phyloP scores from a whole-genome alignment of 2,888 invertebrate species.

The Poecilobothrus nobilitatus region DNA sequence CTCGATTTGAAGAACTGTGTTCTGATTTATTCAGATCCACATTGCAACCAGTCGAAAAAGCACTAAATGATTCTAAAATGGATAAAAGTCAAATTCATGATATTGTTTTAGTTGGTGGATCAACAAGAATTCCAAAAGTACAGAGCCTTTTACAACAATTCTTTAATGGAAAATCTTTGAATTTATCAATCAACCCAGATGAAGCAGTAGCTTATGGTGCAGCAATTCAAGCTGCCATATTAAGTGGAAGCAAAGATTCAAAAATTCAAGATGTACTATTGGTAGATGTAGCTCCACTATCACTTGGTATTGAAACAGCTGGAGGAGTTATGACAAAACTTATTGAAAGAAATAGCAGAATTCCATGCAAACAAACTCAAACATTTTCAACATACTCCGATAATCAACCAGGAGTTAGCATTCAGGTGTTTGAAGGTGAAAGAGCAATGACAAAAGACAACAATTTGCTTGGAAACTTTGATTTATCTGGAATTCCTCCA shows the following conservation, averaged over 20 bases:
- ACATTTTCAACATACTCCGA: constrained; percentile 69
- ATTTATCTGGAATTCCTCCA: constrained; percentile 86
- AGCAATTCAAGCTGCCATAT: constrained; percentile 59
- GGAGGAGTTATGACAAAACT: constrained; percentile 68
- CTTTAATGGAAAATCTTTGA: constrained; percentile 60
- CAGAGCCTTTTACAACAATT: constrained; percentile 62
- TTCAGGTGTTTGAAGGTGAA: constrained; percentile 64
- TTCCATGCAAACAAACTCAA: constrained; percentile 59
- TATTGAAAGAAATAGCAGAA: constrained; percentile 57
- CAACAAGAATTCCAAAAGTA: constrained; percentile 66
- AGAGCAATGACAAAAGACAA: constrained; percentile 86
- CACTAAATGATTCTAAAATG: constrained; percentile 63
- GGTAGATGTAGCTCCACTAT: constrained; percentile 56
- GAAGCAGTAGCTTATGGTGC: constrained; percentile 69
- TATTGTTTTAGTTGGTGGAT: constrained; percentile 69
- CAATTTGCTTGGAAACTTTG: constrained; percentile 87
- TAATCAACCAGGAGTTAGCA: constrained; percentile 64
- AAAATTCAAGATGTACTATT: constrained; percentile 62
- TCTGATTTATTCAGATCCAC: constrained; percentile 61
- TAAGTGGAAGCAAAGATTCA: constrained; percentile 56
- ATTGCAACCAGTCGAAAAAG: constrained; percentile 64
- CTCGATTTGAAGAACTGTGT: constrained; percentile 63
- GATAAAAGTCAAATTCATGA: constrained; percentile 65
- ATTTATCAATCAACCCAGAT: constrained; percentile 64
- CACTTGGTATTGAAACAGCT: constrained; percentile 64